These are phyloP conservation scores for Apamea epomidion DNA, from an alignment of 2,888 invertebrate genomes.

Conservation along the genomic window DNA sequence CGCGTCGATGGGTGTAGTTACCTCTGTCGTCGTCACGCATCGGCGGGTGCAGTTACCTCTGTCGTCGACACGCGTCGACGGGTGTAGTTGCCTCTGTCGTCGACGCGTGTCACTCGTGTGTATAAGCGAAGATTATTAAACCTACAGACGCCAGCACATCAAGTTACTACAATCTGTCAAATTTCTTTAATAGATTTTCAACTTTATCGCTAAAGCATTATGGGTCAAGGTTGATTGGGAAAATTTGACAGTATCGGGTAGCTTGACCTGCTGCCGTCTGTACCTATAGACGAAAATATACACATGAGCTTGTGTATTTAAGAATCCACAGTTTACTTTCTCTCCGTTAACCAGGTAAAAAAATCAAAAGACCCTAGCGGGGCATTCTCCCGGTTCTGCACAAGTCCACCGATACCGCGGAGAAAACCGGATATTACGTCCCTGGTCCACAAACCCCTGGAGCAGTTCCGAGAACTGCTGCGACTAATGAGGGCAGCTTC, in stretches of 20 bases:
- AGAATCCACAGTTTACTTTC: not conserved
- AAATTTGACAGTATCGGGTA: too few relatives aligned
- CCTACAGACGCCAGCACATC: too few relatives aligned
- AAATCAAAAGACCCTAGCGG: constrained; percentile 94
- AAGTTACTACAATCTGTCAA: too few relatives aligned
- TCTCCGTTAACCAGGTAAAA: constrained; percentile 87
- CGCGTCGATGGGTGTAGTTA: too few relatives aligned
- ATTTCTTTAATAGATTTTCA: too few relatives aligned
- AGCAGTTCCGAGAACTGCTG: constrained; percentile 91
- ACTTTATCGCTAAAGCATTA: too few relatives aligned
- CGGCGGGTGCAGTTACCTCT: too few relatives aligned
- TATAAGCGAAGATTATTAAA: too few relatives aligned
- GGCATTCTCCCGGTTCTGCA: constrained; percentile 95
- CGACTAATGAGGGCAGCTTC: constrained; percentile 87
- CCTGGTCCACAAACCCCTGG: constrained; percentile 95
- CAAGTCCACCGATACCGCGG: constrained; percentile 95
- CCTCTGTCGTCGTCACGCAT: too few relatives aligned
- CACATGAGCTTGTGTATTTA: not conserved
- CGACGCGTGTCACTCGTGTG: not conserved
- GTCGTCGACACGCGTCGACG: not conserved
- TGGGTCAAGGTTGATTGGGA: too few relatives aligned
- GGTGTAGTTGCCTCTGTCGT: not conserved
- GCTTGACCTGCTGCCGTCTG: too few relatives aligned
- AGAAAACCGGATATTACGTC: constrained; percentile 96
- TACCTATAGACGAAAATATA: not conserved